Evolutionary conservation across 2,888 invertebrate species (phyloP), one percentile per base, ranked within the genome.

Genomic region (Callosobruchus maculatus): DNA sequence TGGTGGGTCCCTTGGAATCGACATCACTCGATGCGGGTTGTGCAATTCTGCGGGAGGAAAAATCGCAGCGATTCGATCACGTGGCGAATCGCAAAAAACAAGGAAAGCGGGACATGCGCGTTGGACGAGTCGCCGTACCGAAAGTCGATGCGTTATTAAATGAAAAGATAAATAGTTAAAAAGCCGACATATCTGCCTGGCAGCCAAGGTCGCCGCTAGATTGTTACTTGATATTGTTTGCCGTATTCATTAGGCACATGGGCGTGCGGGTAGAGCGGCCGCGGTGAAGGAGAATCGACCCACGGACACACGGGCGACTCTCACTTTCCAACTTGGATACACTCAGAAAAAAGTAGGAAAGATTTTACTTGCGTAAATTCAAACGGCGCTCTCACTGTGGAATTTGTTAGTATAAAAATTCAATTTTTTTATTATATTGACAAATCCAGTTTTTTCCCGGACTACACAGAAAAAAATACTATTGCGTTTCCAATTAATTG

Each of bases 141-240:
- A 49, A 49, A 49, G 49, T 49, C 49, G 49, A 49, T 13, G 49
- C 49, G 49, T 7, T 49, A 49, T 49, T 49, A 49, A 49, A 49
- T 49, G 49, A 49, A 49, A 49, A 49, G 49, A 49, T 49, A 49
- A 49, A 49, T 49, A 49, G 49, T n/a, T n/a, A 49, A 49, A 49
- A 49, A 49, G 9, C 49, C 49, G 49, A 49, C 49, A 49, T 49
- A 49, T 49, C 49, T 49, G 49, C 49, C 49, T 49, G 49, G 49
- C 18, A 13, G 18, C 75, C 80, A 80, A 80, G 80, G 80, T 78
- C 75, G 71, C 67, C 74, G 77, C 70, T 78, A 76, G 79, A 80
- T 77, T 79, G 80, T 79, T 78, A 75, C 70, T 71, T 68, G 75
- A 76, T 77, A 75, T 74, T 49, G 49, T 49, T 49, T 49, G 49